phyloP scores from a whole-genome alignment of 2,888 invertebrate genomes.

The Cacoxenus indagator region DNA sequence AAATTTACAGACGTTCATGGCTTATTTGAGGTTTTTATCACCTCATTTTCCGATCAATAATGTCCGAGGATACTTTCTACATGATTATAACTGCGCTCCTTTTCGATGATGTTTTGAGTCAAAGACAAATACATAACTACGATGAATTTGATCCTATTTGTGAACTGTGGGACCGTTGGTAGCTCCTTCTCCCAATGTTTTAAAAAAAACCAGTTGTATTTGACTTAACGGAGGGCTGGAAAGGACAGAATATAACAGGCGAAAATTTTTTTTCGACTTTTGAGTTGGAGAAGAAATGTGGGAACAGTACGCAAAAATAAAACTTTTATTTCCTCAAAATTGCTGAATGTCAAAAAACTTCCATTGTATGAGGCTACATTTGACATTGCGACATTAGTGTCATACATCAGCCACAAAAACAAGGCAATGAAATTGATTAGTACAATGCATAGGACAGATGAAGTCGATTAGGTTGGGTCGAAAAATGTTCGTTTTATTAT shows the following conservation, averaged over 20 bases:
- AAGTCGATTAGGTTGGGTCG: background rate
- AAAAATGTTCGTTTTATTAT: no score
- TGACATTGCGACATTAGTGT: constrained; percentile 19
- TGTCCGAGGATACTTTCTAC: constrained; percentile 16
- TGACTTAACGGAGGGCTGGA: constrained; percentile 8
- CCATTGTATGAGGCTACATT: constrained; percentile 18
- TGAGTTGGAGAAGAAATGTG: constrained; percentile 17
- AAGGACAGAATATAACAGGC: constrained; percentile 5
- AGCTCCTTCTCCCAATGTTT: constrained; percentile 4
- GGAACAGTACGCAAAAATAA: constrained; percentile 13
- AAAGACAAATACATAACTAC: constrained; percentile 6
- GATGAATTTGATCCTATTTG: constrained; percentile 14
- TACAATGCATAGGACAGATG: constrained; percentile 23
- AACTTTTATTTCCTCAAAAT: constrained; percentile 7
- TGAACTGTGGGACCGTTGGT: constrained; percentile 22
- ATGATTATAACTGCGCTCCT: constrained; percentile 11
- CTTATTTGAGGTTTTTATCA: no score
- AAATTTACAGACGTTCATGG: no score
- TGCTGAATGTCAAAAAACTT: constrained; percentile 22
- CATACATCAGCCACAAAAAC: constrained; percentile 20
- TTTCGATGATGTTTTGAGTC: constrained; percentile 12
- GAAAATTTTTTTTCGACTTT: constrained; percentile 15
- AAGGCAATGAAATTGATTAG: constrained; percentile 22
- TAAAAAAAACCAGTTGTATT: background rate
- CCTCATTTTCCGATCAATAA: background rate